Percentiles rank a stretch among this genome's conserved stretches.
These are phyloP conservation scores for Syritta pipiens DNA, from an alignment of 2,888 invertebrate species.

Conservation along the genomic window DNA sequence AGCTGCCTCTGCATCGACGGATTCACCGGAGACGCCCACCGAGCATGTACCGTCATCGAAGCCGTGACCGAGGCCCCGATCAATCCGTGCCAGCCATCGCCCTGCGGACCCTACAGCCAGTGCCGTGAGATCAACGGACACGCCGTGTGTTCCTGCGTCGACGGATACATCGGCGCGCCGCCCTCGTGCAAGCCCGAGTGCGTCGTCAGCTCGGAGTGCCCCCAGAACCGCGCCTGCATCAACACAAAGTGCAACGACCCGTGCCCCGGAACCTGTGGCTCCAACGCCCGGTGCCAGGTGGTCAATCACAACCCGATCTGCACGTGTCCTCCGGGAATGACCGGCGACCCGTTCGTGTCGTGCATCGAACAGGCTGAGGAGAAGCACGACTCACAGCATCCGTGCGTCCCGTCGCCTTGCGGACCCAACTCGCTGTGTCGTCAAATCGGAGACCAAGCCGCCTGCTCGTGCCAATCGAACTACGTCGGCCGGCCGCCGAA, in stretches of 20 bases:
- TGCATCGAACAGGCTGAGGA: conserved; percentile 80
- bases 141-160: conserved; percentile 83
- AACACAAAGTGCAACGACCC: conserved; percentile 85
- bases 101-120: conserved; percentile 85
- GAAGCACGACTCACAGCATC: conserved; percentile 81
- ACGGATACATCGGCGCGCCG: conserved; percentile 84
- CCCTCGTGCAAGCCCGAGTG: conserved; percentile 85
- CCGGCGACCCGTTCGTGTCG: conserved; percentile 83
- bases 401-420: conserved; percentile 90
- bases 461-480: conserved; percentile 89
- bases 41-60: conserved; percentile 81
- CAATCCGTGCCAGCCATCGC: conserved; percentile 83
- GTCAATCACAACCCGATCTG: conserved; percentile 86
- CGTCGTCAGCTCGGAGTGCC: conserved; percentile 84
- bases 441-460: conserved; percentile 89
- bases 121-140: conserved; percentile 83
- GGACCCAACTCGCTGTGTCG: conserved; percentile 91
- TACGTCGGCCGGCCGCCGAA: conserved; percentile 92
- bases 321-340: conserved; percentile 82
- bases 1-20: conserved; percentile 87
- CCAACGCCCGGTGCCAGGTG: conserved; percentile 84
- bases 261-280: conserved; percentile 84
- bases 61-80: conserved; percentile 73
- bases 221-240: conserved; percentile 83
- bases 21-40: conserved; percentile 86